Base-by-base conservation (phyloP, 2,113 vertebrate species). In the Chrysochloris asiatica region DNA sequence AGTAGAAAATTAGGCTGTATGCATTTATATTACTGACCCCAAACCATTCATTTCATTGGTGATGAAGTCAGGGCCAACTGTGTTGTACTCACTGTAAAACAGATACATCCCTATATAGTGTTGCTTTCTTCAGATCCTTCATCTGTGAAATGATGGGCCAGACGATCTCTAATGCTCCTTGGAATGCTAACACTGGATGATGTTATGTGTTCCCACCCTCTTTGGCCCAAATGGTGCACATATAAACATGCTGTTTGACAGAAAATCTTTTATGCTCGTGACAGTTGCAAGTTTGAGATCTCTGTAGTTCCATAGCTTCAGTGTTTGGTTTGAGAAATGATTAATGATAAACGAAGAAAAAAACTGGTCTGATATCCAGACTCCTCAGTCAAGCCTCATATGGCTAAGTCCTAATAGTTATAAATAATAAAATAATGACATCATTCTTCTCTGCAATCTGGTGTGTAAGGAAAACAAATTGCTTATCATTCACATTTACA, bases 381-480 rank as follows among this genome's bases (percentile, higher is more conserved):
- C 38, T 59, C n/a, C 28, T 89, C 85, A 38, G 92, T 95, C 90
- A 94, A 93, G 52, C 71, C 88, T 81, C 73, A n/a, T 6, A 89
- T 69, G 92, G 90, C 90, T 75, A 33, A 52, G 33, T 78, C 92
- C 69, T 90, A 83, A 67, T 47, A 36, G 82, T 67, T 92, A 86
- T 90, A 94, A 95, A 95, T 93, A 94, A 93, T 89, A 73, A 94
- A 93, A 91, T 78, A 94, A 85, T 94, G 86, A 82, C 90, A 87
- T 95, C 69, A 24, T 67, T 93, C 52, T 80, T 81, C 88, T 81
- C 90, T 77, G 63, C 21, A 43, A 63, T 87, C 79, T 89, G 85
- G 90, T 50, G 75, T 73, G 85, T 84, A 79, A 67, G 61, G 78
- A 94, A 93, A 90, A 89, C 61, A 92, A 89, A 78, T 72, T 43